Base-by-base conservation (phyloP, 2,113 vertebrate species). In the Entomyzon cyanotis region DNA sequence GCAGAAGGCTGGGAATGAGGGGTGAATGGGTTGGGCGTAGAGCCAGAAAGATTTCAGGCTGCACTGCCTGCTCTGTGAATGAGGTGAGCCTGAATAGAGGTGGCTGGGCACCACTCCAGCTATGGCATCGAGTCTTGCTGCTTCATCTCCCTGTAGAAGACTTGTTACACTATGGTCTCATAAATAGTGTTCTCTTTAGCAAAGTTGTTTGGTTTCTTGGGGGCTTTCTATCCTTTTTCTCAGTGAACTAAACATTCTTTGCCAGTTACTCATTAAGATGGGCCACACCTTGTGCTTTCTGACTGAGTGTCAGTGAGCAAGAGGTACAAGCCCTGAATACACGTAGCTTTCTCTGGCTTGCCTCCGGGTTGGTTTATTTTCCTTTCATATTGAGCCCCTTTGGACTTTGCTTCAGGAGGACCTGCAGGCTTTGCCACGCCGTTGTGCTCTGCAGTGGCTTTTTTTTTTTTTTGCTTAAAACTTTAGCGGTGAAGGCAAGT, bases 21-120 rank as follows among this genome's bases (percentile, higher is more conserved):
- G 41, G 44, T 4, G 1, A 1, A 1, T 4, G 4, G 7, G 24
- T 49, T 1, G 2, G 18, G 20, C 4, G 1, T 1, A 7, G 52
- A 76, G 30, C 27, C 0, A 1, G 10, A 1, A 11, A 55, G 70
- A 22, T 80, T 64, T 84, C 1, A 10, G 84, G 71, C 53, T 46
- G 39, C 1, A 4, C 44, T 2, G 23, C 52, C 1, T 2, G 5
- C 13, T 58, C 10, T 52, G 16, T 1, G 15, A 59, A 18, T 22
- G 25, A 35, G 44, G 15, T 70, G 58, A 91, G 31, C 65, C 67
- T 75, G 52, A 49, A 19, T 20, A 71, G 46, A 81, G 50, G 55
- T 11, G 9, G 19, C 70, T 79, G 70, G 70, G 37, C 58, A 8
- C 8, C 0, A 4, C 44, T 89, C 30, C 46, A 82, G 15, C 56